Conservation (phyloP, 2,888 invertebrate genomes). For the Panorpa germanica region DNA sequence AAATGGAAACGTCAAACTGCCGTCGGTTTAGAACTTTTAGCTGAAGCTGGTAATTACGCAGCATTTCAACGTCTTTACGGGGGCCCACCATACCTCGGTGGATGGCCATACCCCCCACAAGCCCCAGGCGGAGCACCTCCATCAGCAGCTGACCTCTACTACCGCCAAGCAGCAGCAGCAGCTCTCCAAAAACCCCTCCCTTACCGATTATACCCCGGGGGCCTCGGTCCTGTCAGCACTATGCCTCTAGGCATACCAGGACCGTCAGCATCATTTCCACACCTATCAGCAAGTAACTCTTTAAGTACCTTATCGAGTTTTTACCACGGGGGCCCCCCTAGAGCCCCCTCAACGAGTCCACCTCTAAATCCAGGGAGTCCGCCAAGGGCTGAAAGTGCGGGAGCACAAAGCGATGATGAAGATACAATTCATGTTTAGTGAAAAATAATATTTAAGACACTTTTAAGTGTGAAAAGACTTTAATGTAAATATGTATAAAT, state of each 20-base stretch:
- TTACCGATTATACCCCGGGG: constrained; percentile 33
- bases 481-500: no score
- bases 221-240: no score
- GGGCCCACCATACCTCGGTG: constrained; percentile 44
- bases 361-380: constrained; percentile 26
- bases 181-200: constrained; percentile 80
- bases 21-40: constrained; percentile 87
- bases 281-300: constrained; percentile 42
- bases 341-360: constrained; percentile 20
- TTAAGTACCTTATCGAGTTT: constrained; percentile 33
- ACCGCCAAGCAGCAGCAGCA: constrained; percentile 59
- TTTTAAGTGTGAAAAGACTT: no score
- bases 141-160: constrained; percentile 60
- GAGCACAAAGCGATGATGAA: constrained; percentile 22
- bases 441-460: no score
- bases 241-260: constrained; percentile 20
- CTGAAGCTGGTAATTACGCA: constrained; percentile 94
- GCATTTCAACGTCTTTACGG: constrained; percentile 94
- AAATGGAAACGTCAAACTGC: constrained; percentile 99
- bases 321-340: constrained; percentile 23
- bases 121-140: constrained; percentile 39
- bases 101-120: constrained; percentile 38
- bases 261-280: constrained; percentile 23
- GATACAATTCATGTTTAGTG: constrained; percentile 26
- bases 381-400: constrained; percentile 24